Evolutionary conservation across 2,888 invertebrate genomes (phyloP), one percentile per base, ranked within the genome.

Genomic region (Polydrusus cervinus): DNA sequence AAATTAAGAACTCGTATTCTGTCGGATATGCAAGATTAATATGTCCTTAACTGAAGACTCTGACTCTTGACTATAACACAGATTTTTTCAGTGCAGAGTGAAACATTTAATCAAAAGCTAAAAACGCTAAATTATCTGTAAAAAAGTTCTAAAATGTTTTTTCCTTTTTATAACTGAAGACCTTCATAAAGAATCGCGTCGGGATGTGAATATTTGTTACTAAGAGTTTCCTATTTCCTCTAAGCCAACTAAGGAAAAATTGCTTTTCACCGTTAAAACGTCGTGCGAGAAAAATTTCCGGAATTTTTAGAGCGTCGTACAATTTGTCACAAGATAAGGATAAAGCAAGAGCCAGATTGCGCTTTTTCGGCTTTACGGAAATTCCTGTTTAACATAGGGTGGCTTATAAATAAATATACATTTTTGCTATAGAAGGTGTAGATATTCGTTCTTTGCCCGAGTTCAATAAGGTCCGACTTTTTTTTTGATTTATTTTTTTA

Each of bases 221-320:
- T 16, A 18, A 18, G 10, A 60, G 57, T 60, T 60, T 38, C 34
- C 57, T 57, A 57, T 57, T 57, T 60, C 38, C 57, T 38, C 38
- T 60, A 38, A 38, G 38, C 38, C 16, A 60, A 60, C 57, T 60
- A 38, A 38, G 11, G 38, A 60, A 60, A 60, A 60, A 60, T 60
- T 16, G 57, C 57, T 18, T 38, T 60, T 16, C 40, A 0, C 38
- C 16, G 38, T 60, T 38, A 60, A 38, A 38, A 60, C 13, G 38
- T 60, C 16, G 38, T 1, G 57, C 38, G 8, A 60, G 57, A 13
- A 55, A 55, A 34, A 34, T 55, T 34, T 55, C 34, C 30, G 38
- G 57, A 60, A 60, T 38, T 60, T 60, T 14, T 13, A 38, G 10
- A 14, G 16, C 16, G 38, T 38, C 18, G 40, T 11, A 10, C 18